A percentile compares a stretch with the other conserved stretches of the same genome.
Conservation (phyloP, 2,113 vertebrate species). For the Saccopteryx bilineata region DNA sequence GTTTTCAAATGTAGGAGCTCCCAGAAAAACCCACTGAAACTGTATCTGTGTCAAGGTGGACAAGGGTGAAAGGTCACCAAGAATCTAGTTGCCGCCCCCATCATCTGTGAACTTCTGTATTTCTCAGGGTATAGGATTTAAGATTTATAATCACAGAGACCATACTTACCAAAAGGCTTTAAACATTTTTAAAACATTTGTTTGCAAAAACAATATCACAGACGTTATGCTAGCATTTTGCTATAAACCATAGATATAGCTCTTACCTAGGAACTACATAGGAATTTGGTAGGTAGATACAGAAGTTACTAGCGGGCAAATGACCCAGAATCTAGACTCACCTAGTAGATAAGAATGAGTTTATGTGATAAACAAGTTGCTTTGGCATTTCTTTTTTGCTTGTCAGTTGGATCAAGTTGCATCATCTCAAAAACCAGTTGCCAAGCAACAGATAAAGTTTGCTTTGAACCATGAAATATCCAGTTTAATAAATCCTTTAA, state of each 20-base stretch:
- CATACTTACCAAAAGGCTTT: background rate
- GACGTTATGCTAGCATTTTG: slow-evolving; percentile 39
- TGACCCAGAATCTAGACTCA: slow-evolving; percentile 51
- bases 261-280: slow-evolving; percentile 1
- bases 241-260: slow-evolving; percentile 14
- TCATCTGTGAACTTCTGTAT: slow-evolving; percentile 8
- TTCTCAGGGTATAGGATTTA: background rate
- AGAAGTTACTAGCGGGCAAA: slow-evolving; percentile 48
- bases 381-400: background rate
- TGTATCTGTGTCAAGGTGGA: background rate
- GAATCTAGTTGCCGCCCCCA: background rate
- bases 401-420: slow-evolving; percentile 58
- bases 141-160: slow-evolving; percentile 39
- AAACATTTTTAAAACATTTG: background rate
- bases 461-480: slow-evolving; percentile 63
- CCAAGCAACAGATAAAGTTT: slow-evolving; percentile 76
- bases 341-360: slow-evolving; percentile 52
- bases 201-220: slow-evolving; percentile 53
- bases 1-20: slow-evolving; percentile 15
- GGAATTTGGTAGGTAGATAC: slow-evolving; percentile 39
- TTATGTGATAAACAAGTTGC: slow-evolving; percentile 53
- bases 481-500: slow-evolving; percentile 74
- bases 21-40: slow-evolving; percentile 9
- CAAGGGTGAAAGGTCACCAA: background rate
- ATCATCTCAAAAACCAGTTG: slow-evolving; percentile 66